These are phyloP conservation scores for Bothrops alternatus DNA, from an alignment of 2,797 vertebrate genomes.

Conservation along the genomic window DNA sequence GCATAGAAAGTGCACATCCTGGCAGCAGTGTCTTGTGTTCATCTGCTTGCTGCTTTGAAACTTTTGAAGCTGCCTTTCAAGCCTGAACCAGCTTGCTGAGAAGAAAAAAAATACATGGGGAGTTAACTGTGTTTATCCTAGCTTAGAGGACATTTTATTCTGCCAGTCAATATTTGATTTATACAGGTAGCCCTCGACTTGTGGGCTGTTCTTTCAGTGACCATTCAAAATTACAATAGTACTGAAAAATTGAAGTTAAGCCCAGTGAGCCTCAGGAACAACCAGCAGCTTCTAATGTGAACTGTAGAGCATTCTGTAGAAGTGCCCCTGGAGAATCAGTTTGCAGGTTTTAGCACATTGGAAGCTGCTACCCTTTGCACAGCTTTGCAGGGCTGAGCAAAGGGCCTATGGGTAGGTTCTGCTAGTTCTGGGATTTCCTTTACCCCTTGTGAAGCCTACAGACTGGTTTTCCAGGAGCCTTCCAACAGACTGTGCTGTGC, in stretches of 20 bases:
- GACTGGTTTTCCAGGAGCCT: neutral
- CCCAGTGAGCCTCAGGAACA: neutral
- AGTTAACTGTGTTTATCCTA: neutral
- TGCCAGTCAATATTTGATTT: neutral
- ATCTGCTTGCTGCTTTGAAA: neutral
- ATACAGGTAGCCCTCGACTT: neutral
- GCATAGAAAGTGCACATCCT: neutral
- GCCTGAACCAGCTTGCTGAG: neutral
- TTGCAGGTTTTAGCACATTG: neutral
- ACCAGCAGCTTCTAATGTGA: neutral
- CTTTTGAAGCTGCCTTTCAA: neutral
- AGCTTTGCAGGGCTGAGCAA: neutral
- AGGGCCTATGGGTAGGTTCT: neutral
- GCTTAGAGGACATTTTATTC: neutral
- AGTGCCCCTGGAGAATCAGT: neutral
- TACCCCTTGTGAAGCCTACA: neutral
- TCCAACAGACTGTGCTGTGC: neutral
- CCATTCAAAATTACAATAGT: neutral
- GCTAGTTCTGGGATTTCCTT: neutral
- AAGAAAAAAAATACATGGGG: neutral
- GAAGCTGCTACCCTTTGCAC: neutral
- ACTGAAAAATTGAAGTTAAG: neutral
- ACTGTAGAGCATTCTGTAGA: neutral
- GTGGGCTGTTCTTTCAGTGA: neutral
- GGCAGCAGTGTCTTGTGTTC: neutral